phyloP scores from a whole-genome alignment of 2,888 invertebrate genomes.

The Camponotus fellah region DNA sequence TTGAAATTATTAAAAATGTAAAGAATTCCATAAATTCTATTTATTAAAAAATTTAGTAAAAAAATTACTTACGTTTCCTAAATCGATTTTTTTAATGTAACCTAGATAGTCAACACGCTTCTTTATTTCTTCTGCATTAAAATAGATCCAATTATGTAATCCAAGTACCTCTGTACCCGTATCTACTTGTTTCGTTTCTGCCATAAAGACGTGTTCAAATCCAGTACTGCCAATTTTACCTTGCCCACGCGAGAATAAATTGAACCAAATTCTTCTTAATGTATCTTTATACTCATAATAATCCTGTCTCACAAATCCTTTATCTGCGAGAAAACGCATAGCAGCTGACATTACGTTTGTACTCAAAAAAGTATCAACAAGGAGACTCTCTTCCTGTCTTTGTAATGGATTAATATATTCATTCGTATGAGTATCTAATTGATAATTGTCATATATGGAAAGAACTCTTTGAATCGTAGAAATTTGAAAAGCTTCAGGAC shows the following conservation, averaged over 20 bases:
- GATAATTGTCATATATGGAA: slow-evolving; percentile 94
- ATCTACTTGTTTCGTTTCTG: slow-evolving; percentile 92
- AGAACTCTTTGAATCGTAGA: slow-evolving; percentile 91
- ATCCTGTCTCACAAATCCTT: slow-evolving; percentile 83
- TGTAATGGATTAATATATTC: slow-evolving; percentile 91
- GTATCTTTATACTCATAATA: slow-evolving; percentile 90
- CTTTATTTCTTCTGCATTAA: slow-evolving; percentile 91
- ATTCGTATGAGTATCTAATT: slow-evolving; percentile 90
- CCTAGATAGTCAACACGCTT: slow-evolving; percentile 93
- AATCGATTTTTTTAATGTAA: slow-evolving; percentile 90
- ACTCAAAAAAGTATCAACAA: slow-evolving; percentile 86
- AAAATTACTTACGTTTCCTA: slow-evolving; percentile 90
- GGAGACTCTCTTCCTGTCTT: slow-evolving; percentile 82
- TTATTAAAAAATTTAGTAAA: neutral
- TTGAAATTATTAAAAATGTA: neutral
- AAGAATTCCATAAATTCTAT: neutral
- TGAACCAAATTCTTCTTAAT: slow-evolving; percentile 93
- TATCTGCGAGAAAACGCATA: slow-evolving; percentile 86
- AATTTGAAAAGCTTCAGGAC: slow-evolving; percentile 89
- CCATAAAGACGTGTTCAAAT: slow-evolving; percentile 97
- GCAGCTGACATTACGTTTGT: slow-evolving; percentile 87
- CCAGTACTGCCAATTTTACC: slow-evolving; percentile 95
- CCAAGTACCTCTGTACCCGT: slow-evolving; percentile 91
- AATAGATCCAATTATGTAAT: slow-evolving; percentile 97
- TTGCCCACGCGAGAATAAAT: slow-evolving; percentile 92